Evolutionary conservation across 2,797 vertebrate genomes (phyloP).

Genomic region (Huso huso): DNA sequence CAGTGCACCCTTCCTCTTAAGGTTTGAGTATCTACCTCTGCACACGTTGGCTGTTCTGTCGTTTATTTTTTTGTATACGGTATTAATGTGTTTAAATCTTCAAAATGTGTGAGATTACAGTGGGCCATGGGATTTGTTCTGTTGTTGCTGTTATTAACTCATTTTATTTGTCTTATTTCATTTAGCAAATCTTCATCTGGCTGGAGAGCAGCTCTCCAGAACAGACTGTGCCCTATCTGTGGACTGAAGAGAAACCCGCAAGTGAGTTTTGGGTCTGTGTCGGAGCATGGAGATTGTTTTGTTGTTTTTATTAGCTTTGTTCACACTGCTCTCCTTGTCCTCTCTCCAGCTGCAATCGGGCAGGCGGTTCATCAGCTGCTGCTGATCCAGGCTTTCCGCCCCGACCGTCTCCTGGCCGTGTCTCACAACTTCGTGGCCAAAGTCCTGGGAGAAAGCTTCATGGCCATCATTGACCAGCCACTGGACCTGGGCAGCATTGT

Average conservation of each 20-base stretch:
- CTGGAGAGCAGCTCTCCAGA: slow-evolving; percentile 93
- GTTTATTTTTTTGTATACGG: too few species aligned
- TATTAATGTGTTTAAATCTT: too few species aligned
- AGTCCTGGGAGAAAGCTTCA: slow-evolving; percentile 88
- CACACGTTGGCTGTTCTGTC: too few species aligned
- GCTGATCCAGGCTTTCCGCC: slow-evolving; percentile 90
- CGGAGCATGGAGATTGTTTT: neutral
- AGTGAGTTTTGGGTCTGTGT: slow-evolving; percentile 64
- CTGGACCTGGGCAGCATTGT: slow-evolving; percentile 89
- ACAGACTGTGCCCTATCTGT: slow-evolving; percentile 89
- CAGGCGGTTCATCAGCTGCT: slow-evolving; percentile 90
- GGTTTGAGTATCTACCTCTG: too few species aligned
- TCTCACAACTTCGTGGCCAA: slow-evolving; percentile 86
- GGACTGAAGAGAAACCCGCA: slow-evolving; percentile 83
- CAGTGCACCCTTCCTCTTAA: too few species aligned
- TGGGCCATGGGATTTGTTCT: neutral
- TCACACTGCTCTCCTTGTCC: neutral
- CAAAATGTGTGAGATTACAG: too few species aligned
- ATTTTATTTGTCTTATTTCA: slow-evolving; percentile 6
- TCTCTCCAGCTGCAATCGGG: slow-evolving; percentile 74
- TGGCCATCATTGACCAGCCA: slow-evolving; percentile 95
- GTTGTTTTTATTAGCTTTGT: neutral
- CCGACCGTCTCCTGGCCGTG: slow-evolving; percentile 89
- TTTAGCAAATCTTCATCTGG: slow-evolving; percentile 96
- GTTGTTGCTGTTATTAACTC: neutral